Conservation (phyloP, 2,113 vertebrate species). For the Tragelaphus imberbis region DNA sequence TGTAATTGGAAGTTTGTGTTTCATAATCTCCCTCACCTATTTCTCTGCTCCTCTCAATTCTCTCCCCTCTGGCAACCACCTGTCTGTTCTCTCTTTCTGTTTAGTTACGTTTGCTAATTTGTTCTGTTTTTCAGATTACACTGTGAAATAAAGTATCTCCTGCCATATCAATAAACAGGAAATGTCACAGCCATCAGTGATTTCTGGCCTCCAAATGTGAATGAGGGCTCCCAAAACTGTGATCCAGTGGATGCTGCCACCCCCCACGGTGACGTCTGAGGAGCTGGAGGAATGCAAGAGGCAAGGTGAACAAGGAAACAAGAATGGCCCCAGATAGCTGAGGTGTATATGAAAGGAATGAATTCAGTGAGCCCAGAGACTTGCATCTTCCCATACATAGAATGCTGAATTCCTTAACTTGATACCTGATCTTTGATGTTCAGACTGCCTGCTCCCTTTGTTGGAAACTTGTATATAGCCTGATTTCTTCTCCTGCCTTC, state of each 20-base stretch:
- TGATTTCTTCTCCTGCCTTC: neutral
- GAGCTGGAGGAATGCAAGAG: neutral
- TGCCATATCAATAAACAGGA: neutral
- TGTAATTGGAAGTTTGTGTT: neutral
- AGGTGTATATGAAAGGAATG: neutral
- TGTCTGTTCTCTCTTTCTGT: neutral
- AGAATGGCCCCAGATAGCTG: neutral
- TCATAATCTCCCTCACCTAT: neutral
- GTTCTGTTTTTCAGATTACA: neutral
- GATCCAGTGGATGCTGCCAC: neutral
- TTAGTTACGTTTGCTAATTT: neutral
- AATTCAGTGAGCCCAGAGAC: neutral
- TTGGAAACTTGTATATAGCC: neutral
- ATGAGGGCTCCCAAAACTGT: neutral
- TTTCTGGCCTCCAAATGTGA: neutral
- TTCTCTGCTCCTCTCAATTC: neutral
- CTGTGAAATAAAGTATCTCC: neutral
- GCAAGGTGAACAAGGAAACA: neutral
- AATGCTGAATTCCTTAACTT: neutral
- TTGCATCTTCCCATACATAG: neutral
- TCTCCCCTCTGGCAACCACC: neutral
- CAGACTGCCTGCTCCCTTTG: neutral
- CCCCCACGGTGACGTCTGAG: neutral
- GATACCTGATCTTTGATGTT: neutral
- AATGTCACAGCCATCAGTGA: neutral